Percentiles rank a stretch among this genome's conserved stretches.
Conservation (phyloP, 92 coral and sea anemone genomes). For the Hydrozoanthus gracilis region DNA sequence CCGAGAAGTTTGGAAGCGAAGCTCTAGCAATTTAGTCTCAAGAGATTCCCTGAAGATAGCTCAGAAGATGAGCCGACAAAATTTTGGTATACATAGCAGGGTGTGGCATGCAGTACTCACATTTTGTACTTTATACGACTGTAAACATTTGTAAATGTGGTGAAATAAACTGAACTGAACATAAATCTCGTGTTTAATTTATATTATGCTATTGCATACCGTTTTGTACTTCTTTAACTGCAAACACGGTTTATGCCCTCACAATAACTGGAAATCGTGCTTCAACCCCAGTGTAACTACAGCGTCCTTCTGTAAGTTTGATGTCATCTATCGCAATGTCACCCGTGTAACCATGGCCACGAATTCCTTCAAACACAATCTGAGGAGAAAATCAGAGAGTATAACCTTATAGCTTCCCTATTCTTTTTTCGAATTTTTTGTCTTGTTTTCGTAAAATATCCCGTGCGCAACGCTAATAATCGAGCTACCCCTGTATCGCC, state of each 20-base stretch:
- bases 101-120: not conserved
- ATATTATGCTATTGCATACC: not conserved
- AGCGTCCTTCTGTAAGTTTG: constrained; percentile 15
- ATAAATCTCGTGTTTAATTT: not conserved
- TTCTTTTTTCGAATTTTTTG: not conserved
- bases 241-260: not conserved
- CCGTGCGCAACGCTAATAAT: not conserved
- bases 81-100: not conserved
- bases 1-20: not conserved
- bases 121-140: not conserved
- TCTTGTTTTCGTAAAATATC: not conserved
- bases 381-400: not conserved
- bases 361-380: constrained; percentile 40
- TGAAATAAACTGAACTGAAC: too few relatives aligned
- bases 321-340: constrained; percentile 35
- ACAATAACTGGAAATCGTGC: not conserved
- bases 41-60: not conserved
- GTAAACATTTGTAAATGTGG: not conserved
- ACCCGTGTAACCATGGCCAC: constrained; percentile 43
- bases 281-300: not conserved
- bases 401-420: not conserved
- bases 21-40: not conserved
- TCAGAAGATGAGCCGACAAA: not conserved
- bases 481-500: too few relatives aligned
- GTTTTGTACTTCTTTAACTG: not conserved